Base-by-base conservation (phyloP, 1,140 invertebrate genomes). In the Magallana gigas region DNA sequence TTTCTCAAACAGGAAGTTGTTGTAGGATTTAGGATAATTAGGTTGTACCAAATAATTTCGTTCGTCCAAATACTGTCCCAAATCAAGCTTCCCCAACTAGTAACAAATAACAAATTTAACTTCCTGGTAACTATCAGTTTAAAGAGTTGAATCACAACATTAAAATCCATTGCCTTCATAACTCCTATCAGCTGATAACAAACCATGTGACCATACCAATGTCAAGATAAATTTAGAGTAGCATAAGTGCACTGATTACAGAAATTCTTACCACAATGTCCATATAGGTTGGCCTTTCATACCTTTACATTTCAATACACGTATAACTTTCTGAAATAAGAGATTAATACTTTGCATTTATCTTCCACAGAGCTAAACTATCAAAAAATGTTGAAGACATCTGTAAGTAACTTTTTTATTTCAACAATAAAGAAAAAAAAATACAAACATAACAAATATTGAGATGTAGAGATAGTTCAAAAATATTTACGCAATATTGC, bases 401-500 rank as follows among this genome's bases (percentile, higher is more conserved):
- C 36, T 76, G 36, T 48, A 48, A 36, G 29, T 12, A 29, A 12
- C n/a, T n/a, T 29, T 29, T 76, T 76, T 76, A 76, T 76, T 76
- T 76, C 68, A 76, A 76, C 68, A 76, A 76, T 76, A 29, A 76
- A 76, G 23, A 76, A 76, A 76, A 62, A 62, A 76, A 36, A 76
- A 29, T 76, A 23, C 68, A 76, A 76, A 76, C 68, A 29, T 76
- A 76, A 76, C 68, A 76, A 76, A 76, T 48, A 29, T 16, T 64
- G 60, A 76, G 7, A 76, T 76, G 68, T 29, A 76, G 23, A 76
- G 23, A n/a, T 29, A 76, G 8, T 29, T 36, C 18, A 76, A 76
- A 76, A 76, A 76, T 36, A 76, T 23, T 48, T 48, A 48, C 36
- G 2, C 5, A 2, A 48, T 48, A 48, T 48, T 48, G 36, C 36